phyloP scores from a whole-genome alignment of 2,113 vertebrate species.

The Scolopax mira region DNA sequence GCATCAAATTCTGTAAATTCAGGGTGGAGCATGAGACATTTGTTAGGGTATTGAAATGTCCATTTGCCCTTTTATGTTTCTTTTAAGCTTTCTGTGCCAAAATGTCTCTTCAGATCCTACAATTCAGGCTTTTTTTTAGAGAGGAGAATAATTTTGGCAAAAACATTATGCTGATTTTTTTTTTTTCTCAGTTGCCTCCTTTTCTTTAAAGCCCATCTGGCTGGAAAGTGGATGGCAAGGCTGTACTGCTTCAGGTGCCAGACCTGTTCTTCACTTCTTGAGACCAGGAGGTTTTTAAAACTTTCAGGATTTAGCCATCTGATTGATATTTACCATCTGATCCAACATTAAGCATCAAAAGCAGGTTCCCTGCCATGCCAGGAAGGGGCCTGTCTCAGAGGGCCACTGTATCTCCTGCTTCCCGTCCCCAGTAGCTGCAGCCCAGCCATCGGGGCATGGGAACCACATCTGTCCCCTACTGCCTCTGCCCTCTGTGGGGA shows the following conservation, averaged over 20 bases:
- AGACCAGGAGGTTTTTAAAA: background rate
- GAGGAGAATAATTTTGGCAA: background rate
- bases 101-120: background rate
- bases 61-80: background rate
- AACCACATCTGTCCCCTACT: background rate
- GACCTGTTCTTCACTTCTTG: background rate
- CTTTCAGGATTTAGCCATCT: background rate
- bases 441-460: background rate
- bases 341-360: background rate
- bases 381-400: background rate
- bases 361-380: background rate
- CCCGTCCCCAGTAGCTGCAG: background rate
- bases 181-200: background rate
- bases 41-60: background rate
- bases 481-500: background rate
- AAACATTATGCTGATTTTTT: background rate
- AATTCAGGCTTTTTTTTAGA: background rate
- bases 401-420: rapidly evolving
- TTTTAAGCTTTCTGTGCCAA: background rate
- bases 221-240: background rate
- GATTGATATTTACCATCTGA: background rate
- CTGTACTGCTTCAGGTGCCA: background rate
- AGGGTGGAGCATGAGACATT: background rate
- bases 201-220: background rate
- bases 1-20: background rate